Conservation (phyloP, 2,888 invertebrate species). For the Drosophila suboccidentalis region DNA sequence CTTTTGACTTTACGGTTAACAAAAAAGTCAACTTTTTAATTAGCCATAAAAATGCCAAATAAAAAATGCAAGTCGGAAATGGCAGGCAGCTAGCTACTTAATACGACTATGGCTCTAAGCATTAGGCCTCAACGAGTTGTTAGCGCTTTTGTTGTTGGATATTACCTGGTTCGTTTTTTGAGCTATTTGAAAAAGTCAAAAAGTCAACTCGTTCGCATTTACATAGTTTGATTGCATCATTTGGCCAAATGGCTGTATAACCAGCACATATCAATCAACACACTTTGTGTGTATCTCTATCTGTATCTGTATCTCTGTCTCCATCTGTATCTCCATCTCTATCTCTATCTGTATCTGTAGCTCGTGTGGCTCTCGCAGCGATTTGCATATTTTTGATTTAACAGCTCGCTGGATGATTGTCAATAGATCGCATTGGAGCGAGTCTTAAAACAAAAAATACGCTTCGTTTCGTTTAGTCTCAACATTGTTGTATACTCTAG, state of each 20-base stretch:
- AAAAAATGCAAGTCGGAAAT: constrained; percentile 61
- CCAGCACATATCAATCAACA: constrained; percentile 76
- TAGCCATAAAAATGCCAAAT: constrained; percentile 64
- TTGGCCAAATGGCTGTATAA: constrained; percentile 71
- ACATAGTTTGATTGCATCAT: constrained; percentile 82
- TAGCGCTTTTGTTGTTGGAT: constrained; percentile 1
- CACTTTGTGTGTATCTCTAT: constrained; percentile 37
- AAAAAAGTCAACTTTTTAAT: constrained; percentile 77
- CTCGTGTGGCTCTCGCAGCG: constrained; percentile 62
- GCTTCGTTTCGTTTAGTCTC: constrained; percentile 46
- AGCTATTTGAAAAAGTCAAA: constrained; percentile 49
- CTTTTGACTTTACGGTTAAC: constrained; percentile 76
- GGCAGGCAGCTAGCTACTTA: constrained; percentile 66
- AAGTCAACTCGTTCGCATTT: constrained; percentile 69
- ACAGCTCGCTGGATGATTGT: constrained; percentile 68
- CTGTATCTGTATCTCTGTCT: constrained; percentile 25
- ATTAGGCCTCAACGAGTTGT: constrained; percentile 31
- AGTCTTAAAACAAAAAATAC: constrained; percentile 48
- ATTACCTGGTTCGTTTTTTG: constrained; percentile 44
- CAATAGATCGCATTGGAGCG: constrained; percentile 40
- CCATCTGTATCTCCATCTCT: constrained; percentile 28
- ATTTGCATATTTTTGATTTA: constrained; percentile 83
- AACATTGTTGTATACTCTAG: not conserved
- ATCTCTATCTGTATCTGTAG: constrained; percentile 27
- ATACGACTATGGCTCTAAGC: constrained; percentile 42